phyloP scores from a whole-genome alignment of 2,797 vertebrate species.

The Psittacula derbiana region DNA sequence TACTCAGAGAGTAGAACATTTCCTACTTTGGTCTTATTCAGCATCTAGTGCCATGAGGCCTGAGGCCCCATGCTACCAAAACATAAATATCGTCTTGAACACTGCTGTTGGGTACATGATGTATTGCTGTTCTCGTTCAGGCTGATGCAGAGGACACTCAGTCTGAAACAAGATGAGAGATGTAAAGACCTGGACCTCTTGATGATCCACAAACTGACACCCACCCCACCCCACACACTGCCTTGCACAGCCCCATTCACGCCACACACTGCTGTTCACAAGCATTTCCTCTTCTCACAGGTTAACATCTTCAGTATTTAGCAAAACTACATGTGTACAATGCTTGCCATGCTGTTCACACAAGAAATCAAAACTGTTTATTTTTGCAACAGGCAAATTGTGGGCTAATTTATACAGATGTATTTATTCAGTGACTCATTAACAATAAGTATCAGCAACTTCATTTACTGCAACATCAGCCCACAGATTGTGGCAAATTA shows the following conservation, averaged over 20 bases:
- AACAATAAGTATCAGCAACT: constrained; percentile 60
- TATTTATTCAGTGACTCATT: constrained; percentile 70
- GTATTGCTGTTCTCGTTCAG: background rate
- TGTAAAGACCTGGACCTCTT: background rate
- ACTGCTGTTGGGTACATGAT: background rate
- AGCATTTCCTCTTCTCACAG: background rate
- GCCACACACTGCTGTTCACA: rapidly evolving
- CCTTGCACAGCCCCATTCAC: rapidly evolving
- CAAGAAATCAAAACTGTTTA: constrained; percentile 62
- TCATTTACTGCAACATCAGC: constrained; percentile 73
- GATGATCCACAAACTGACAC: background rate
- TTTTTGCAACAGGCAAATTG: constrained; percentile 62
- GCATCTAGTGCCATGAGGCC: background rate
- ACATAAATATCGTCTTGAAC: background rate
- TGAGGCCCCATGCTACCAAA: background rate
- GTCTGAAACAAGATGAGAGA: background rate
- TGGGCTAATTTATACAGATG: constrained; percentile 70
- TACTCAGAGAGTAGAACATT: background rate
- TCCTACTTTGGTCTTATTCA: constrained; percentile 24
- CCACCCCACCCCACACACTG: background rate
- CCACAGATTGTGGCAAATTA: constrained; percentile 64
- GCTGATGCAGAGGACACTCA: background rate
- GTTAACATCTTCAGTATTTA: background rate
- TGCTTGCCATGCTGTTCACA: constrained; percentile 31
- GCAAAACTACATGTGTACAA: background rate